Evolutionary conservation across 2,888 invertebrate genomes (phyloP), one percentile per base, ranked within the genome.

Genomic region (Volucella inflata): DNA sequence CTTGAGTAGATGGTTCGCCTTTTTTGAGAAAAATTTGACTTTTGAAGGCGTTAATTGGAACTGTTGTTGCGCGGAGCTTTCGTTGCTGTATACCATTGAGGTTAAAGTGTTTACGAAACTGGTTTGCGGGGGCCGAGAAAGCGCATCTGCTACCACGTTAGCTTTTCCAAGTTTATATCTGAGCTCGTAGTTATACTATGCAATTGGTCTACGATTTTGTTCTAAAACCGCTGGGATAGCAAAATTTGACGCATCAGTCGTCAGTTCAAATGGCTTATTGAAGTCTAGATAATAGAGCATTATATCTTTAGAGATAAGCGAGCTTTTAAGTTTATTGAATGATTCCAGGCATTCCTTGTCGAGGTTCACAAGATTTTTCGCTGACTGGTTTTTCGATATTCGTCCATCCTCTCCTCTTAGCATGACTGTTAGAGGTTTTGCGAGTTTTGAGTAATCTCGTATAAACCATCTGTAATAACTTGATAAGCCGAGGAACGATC

Each of bases 21-120:
- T 8, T 40, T 38, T 57, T 38, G n/a, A 57, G 12, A n/a, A 57
- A 57, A 14, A 57, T 57, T 57, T 57, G 38, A 40, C 38, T 57
- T 57, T 57, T 57, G 14, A 38, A 38, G 12, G 38, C 57, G 36
- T 57, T 57, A 14, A 40, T 40, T 10, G 57, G 40, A 8, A 38
- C 57, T 57, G 38, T 12, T 38, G 36, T 12, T 38, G 40, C 8
- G n/a, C 38, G 10, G 38, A 57, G 38, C 14, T 57, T 36, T 14
- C 57, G 38, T 40, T 36, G 38, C 38, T 57, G n/a, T 57, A 12
- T 57, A 14, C 14, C n/a, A n/a, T 38, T 30, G 55, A 12, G 55
- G 55, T 55, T 12, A 55, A 11, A 30, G 55, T 3, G 12, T 55
- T 55, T 9, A 55, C 30, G 2, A 12, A 10, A 38, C 36, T 57